Evolutionary conservation across 2,113 vertebrate genomes (phyloP).

Genomic region (Odobenus rosmarus): DNA sequence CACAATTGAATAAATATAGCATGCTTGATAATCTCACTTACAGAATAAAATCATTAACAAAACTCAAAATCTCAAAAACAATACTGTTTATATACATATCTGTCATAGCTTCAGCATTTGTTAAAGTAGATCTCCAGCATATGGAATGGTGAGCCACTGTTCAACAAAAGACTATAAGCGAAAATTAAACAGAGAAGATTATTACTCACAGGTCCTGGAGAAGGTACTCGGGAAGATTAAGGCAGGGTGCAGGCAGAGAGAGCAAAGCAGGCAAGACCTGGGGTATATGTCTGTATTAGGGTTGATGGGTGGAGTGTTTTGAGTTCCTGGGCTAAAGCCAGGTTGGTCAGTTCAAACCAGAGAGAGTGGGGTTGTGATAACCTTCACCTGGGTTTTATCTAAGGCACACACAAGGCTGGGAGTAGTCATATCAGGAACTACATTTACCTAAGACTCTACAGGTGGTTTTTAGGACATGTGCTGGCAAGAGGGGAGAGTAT

Average conservation of each 20-base stretch:
- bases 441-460: not conserved
- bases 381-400: not conserved
- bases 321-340: not conserved
- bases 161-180: not conserved
- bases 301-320: not conserved
- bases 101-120: not conserved
- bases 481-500: not conserved
- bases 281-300: not conserved
- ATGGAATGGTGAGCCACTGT: not conserved
- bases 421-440: not conserved
- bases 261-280: not conserved
- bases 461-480: not conserved
- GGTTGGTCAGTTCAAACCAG: not conserved
- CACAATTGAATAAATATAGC: not conserved
- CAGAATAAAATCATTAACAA: not conserved
- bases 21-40: not conserved
- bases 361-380: not conserved
- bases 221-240: not conserved
- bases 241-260: not conserved
- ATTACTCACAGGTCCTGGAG: not conserved
- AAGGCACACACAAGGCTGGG: not conserved
- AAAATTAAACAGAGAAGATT: not conserved
- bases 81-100: not conserved
- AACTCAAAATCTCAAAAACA: not conserved
- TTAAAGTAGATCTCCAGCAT: not conserved